Evolutionary conservation across 2,888 invertebrate genomes (phyloP), one percentile per base, ranked within the genome.

Genomic region (Maniola hyperantus): DNA sequence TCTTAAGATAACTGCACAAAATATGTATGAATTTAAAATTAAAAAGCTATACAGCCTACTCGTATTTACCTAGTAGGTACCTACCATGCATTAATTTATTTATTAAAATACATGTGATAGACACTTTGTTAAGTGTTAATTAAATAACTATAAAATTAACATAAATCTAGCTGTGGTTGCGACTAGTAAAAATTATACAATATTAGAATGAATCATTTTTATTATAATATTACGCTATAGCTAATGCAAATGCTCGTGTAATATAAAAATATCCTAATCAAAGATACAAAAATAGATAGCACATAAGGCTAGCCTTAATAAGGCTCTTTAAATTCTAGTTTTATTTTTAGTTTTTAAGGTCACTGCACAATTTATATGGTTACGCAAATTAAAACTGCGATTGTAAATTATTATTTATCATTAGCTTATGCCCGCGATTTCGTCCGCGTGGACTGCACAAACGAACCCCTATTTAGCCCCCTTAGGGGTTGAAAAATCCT

Each of bases 301-400:
- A 44, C 26, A 10, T 26, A 54, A 42, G 44, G 44, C 50, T 54
- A 51, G 57, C 53, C 53, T 26, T 48, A 55, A 60, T 54, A 54
- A 60, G 39, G 42, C 51, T 53, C 42, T 54, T 60, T 60, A 46
- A 36, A 65, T 54, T 54, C 36, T 15, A 42, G 54, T 54, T 36
- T n/a, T 57, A 53, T 60, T 65, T 61, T 46, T 65, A 61, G 46
- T 2, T 26, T 44, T 34, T 20, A 46, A 65, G 65, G 65, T 61
- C 65, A 54, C 6, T 62, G 7, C 26, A 62, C 53, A 62, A 26
- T 54, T 48, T n/a, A 13, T 44, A 59, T n/a, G 63, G 44, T 54
- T 63, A 44, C 33, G 63, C 54, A 42, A 44, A 63, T 44, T 63
- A 54, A 18, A 18, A 33, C 15, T n/a, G n/a, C 33, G n/a, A 59